Evolutionary conservation across 2,113 vertebrate genomes (phyloP), one percentile per base, ranked within the genome.

Genomic region (Poeciliopsis turrubarensis): DNA sequence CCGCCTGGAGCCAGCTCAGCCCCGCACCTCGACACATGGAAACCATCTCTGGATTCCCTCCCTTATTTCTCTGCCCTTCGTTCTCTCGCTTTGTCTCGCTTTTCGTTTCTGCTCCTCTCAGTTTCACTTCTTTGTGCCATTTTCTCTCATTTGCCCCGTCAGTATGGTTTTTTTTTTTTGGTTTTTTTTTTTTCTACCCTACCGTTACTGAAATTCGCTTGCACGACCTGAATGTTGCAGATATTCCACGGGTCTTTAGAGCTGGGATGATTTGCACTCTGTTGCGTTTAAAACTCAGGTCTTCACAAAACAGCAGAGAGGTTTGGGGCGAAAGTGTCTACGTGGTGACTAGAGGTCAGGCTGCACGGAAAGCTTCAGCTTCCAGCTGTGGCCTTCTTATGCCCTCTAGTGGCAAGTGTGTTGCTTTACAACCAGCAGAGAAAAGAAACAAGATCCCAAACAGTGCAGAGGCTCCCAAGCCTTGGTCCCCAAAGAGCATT

Each of bases 21-120:
- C 81, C 80, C 2, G 84, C 89, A 92, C 81, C 83, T 73, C 84
- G 8, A 93, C 94, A 95, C 92, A 95, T 95, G 94, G 93, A 93
- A 90, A 90, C 93, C 91, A 94, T 95, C 92, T 94, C 75, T 81
- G 79, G 70, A 86, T 83, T 89, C 81, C 87, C 87, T 82, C 82
- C 90, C 87, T 87, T 68, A 64, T 75, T 89, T 78, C 86, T 73
- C 75, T 77, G 51, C 82, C 76, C 78, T 83, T 71, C 41, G 14
- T 80, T 87, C 87, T 65, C 68, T 70, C 75, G 13, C 82, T 84
- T 87, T 71, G 72, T 73, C 82, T 75, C 68, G 67, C 70, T 86
- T 76, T 87, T 54, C 71, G 37, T 82, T 78, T 79, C 82, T 87
- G 61, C 67, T 29, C 39, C 44, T 47, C 17, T 27, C 15, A 4